Base-by-base conservation (phyloP, 2,888 invertebrate genomes). In the Octonoba sinensis region DNA sequence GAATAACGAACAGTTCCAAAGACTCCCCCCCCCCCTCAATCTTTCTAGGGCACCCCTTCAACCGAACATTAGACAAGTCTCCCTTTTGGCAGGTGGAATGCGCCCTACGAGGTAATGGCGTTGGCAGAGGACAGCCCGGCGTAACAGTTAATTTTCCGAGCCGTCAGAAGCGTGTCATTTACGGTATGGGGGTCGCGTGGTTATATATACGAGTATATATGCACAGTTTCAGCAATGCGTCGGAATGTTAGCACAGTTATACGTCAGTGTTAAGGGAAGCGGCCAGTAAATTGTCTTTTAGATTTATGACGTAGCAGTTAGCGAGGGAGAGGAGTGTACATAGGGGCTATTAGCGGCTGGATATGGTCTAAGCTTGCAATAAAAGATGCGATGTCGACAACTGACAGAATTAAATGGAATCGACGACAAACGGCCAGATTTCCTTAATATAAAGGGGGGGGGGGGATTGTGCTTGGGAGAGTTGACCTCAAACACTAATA, bases 91-190 rank as follows among this genome's bases (percentile, higher is more conserved):
- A 47, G 56, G 22, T 51, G 62, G 76, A 76, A 76, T 76, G 62
- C 20, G 18, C 60, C 24, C 65, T 44, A 18, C 20, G 65, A 56
- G 49, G 22, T n/a, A 59, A 57, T 22, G 54, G 64, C 62, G 62
- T 62, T 27, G 44, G 62, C 62, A n/a, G 44, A 44, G 24, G 47
- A 66, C 60, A 49, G 27, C 60, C 59, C 57, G 22, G 59, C 66
- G 24, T 44, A 60, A 69, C 76, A 76, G 76, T 76, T 76, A 76
- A 76, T 76, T 76, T 76, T 76, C 76, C 69, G 56, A 62, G 51
- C 76, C 76, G 67, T 76, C 76, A 70, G 49, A 47, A 69, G 62
- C 69, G 76, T 76, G 76, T 76, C 76, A 76, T 76, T 76, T 70
- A 69, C 54, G 62, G 49, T 62, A 49, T 36, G 36, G 36, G 36